Conservation (phyloP, 2,888 invertebrate species). For the Pyrgus malvae region DNA sequence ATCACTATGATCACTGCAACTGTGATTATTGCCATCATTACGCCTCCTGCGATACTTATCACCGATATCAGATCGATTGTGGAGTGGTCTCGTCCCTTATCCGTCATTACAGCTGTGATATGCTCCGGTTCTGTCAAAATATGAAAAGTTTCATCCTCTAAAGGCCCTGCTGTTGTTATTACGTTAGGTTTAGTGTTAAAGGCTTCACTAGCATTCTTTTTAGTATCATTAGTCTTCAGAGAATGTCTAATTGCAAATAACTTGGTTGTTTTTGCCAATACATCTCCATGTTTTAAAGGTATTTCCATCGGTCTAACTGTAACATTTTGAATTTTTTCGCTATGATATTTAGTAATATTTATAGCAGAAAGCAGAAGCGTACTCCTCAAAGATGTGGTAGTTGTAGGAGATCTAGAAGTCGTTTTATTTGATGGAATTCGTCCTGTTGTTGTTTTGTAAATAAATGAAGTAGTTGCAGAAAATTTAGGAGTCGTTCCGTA, state of each 20-base stretch:
- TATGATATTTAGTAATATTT: constrained; percentile 20
- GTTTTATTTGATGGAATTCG: constrained; percentile 4
- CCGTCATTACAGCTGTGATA: constrained; percentile 76
- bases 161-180: constrained; percentile 57
- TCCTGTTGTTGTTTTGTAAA: constrained; percentile 13
- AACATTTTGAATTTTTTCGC: constrained; percentile 27
- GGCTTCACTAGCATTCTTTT: constrained; percentile 37
- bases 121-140: constrained; percentile 81
- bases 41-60: constrained; percentile 76
- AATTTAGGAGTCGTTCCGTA: constrained; percentile 38
- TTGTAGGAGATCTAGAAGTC: constrained; percentile 4
- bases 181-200: constrained; percentile 44
- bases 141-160: constrained; percentile 72
- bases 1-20: constrained; percentile 75
- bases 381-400: constrained; percentile 21
- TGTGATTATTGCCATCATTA: constrained; percentile 76
- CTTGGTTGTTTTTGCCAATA: constrained; percentile 31
- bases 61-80: constrained; percentile 74
- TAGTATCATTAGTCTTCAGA: constrained; percentile 30
- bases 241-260: constrained; percentile 29
- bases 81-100: constrained; percentile 61
- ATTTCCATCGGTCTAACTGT: constrained; percentile 12
- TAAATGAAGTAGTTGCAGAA: constrained; percentile 16
- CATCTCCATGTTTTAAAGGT: constrained; percentile 26
- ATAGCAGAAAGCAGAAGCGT: constrained; percentile 28